Evolutionary conservation across 2,113 vertebrate species (phyloP).

Genomic region (Anthoscopus minutus): DNA sequence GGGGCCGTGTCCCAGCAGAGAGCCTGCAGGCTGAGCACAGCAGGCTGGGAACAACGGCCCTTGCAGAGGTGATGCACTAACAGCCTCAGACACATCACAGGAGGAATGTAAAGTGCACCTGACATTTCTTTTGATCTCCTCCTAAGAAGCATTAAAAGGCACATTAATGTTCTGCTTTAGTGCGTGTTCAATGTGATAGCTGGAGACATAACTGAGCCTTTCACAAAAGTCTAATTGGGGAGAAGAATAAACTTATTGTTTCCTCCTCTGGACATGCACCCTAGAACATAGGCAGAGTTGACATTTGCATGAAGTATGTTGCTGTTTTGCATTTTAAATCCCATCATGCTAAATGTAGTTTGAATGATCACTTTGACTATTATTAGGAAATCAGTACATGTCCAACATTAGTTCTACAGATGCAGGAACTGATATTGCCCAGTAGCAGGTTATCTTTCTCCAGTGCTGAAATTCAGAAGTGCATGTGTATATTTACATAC

Average conservation of each 20-base stretch:
- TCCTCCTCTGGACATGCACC: slow-evolving; percentile 18
- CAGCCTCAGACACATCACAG: not conserved
- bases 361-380: slow-evolving; percentile 6
- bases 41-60: not conserved
- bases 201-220: slow-evolving; percentile 29
- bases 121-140: slow-evolving; percentile 61
- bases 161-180: slow-evolving; percentile 17
- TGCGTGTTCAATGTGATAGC: not conserved
- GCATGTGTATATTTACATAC: not conserved
- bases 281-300: slow-evolving; percentile 16
- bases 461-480: not conserved
- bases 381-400: not conserved
- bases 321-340: slow-evolving; percentile 50
- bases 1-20: not conserved
- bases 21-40: fast-evolving
- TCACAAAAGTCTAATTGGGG: slow-evolving; percentile 16
- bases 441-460: not conserved
- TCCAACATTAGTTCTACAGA: not conserved
- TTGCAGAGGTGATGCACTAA: not conserved
- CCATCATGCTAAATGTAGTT: not conserved
- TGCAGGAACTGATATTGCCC: not conserved
- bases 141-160: slow-evolving; percentile 31
- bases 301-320: slow-evolving; percentile 35
- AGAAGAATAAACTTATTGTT: slow-evolving; percentile 65
- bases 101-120: slow-evolving; percentile 55